A percentile compares a stretch with the other conserved stretches of the same genome.
Conservation (phyloP, 2,113 vertebrate species). For the Chunga burmeisteri region DNA sequence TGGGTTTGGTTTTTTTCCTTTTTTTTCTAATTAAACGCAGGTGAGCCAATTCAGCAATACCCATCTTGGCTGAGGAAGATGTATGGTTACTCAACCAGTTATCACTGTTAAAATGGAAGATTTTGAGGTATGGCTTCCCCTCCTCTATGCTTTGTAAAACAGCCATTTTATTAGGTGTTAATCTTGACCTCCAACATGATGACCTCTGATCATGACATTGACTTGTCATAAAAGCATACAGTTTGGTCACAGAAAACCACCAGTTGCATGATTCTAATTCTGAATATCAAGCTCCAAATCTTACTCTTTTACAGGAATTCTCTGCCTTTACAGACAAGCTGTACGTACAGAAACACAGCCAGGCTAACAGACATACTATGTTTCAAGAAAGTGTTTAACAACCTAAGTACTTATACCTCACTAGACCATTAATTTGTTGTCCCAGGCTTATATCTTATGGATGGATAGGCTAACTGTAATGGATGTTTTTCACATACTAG, state of each 20-base stretch:
- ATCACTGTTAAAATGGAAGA: neutral
- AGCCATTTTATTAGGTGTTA: neutral
- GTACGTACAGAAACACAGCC: neutral
- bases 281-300: neutral
- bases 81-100: neutral
- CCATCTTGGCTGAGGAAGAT: neutral
- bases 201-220: neutral
- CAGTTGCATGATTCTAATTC: neutral
- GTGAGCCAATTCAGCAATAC: neutral
- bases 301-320: neutral
- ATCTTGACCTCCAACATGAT: neutral
- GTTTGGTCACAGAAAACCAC: neutral
- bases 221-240: neutral
- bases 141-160: neutral
- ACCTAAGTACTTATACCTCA: neutral
- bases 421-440: neutral
- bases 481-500: neutral
- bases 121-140: neutral
- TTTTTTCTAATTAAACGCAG: neutral
- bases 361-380: neutral
- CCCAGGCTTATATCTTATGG: neutral
- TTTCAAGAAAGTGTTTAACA: neutral
- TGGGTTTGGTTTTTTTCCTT: accelerated
- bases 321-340: neutral
- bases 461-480: neutral